Conservation (phyloP, 2,888 invertebrate genomes). For the Hedya salicella region DNA sequence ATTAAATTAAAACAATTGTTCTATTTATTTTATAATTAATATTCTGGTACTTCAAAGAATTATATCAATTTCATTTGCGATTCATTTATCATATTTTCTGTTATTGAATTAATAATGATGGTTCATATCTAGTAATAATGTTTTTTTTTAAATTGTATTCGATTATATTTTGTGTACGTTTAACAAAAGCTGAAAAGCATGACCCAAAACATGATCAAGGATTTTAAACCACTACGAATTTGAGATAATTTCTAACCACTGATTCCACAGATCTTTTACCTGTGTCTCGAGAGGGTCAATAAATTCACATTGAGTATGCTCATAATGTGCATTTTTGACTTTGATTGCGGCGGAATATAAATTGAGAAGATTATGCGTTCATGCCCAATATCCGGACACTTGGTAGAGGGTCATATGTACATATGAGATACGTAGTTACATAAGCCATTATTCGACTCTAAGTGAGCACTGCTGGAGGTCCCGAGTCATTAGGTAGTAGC, state of each 20-base stretch:
- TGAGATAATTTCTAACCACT: neutral
- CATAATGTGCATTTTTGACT: constrained; percentile 34
- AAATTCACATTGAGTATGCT: constrained; percentile 21
- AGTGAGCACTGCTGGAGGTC: constrained; percentile 31
- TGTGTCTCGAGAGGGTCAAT: constrained; percentile 18
- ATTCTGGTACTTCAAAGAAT: too few species aligned
- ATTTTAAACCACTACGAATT: neutral
- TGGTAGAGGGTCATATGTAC: neutral
- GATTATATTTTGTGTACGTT: too few species aligned
- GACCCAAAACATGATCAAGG: too few species aligned
- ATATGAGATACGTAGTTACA: neutral
- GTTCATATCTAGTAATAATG: too few species aligned
- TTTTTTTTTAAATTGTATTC: too few species aligned
- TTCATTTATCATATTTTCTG: too few species aligned
- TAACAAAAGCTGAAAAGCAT: too few species aligned
- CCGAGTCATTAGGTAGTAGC: constrained; percentile 33
- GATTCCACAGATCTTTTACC: constrained; percentile 21
- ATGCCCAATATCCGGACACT: constrained; percentile 2
- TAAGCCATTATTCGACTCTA: constrained; percentile 12
- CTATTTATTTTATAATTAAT: too few species aligned
- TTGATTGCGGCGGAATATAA: constrained; percentile 36
- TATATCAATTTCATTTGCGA: too few species aligned
- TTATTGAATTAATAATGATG: too few species aligned
- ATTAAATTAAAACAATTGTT: too few species aligned
- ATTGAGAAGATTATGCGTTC: constrained; percentile 28